These are phyloP conservation scores for Epistrophe grossulariae DNA, from an alignment of 2,888 invertebrate species.

Conservation along the genomic window DNA sequence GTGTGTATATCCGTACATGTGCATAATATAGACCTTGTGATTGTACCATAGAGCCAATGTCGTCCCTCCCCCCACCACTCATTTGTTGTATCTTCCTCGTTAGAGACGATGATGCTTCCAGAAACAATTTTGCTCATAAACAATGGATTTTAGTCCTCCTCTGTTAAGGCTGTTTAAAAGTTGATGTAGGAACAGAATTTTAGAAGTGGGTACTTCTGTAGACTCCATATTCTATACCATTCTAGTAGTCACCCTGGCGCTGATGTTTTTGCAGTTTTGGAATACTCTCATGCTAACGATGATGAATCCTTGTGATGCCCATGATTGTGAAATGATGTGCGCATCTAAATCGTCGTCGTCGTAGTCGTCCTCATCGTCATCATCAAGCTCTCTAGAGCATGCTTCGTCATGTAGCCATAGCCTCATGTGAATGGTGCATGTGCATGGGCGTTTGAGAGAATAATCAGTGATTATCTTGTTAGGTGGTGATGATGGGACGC, in stretches of 20 bases:
- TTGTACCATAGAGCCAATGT: conserved; percentile 29
- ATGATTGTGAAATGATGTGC: conserved; percentile 59
- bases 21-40: conserved; percentile 15
- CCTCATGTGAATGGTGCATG: conserved; percentile 38
- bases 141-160: conserved; percentile 59
- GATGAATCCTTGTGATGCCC: conserved; percentile 52
- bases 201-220: neutral
- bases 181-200: conserved; percentile 43
- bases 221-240: neutral
- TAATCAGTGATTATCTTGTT: conserved; percentile 72
- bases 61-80: conserved; percentile 37
- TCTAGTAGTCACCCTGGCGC: conserved; percentile 9
- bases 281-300: conserved; percentile 15
- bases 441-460: conserved; percentile 57
- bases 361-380: conserved; percentile 53
- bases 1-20: neutral
- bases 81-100: conserved; percentile 58
- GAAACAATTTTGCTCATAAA: conserved; percentile 69
- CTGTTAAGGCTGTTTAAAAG: conserved; percentile 43
- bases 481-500: conserved; percentile 66
- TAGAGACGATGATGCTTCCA: conserved; percentile 17
- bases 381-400: conserved; percentile 42
- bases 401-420: conserved; percentile 25
- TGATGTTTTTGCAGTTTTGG: conserved; percentile 56
- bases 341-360: conserved; percentile 66